Conservation (phyloP, 2,797 vertebrate genomes). For the Pantherophis vulpinus region DNA sequence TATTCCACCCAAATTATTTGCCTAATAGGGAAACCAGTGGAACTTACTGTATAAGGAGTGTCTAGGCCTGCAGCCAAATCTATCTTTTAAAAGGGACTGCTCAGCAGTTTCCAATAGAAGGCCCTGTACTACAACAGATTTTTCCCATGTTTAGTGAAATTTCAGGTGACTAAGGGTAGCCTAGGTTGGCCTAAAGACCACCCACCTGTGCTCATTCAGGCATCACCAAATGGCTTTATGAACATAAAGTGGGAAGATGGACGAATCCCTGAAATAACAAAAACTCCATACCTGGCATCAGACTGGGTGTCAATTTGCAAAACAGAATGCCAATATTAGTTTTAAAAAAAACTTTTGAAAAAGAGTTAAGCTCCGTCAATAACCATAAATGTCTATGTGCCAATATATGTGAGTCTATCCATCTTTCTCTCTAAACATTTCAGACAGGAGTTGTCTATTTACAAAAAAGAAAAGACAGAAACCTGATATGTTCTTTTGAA, state of each 20-base stretch:
- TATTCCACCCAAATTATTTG: background rate
- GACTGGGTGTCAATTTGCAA: constrained; percentile 70
- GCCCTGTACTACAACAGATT: background rate
- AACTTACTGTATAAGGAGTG: background rate
- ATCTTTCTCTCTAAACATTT: constrained; percentile 42
- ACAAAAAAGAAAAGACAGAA: constrained; percentile 59
- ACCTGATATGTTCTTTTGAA: constrained; percentile 28
- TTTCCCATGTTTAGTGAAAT: background rate
- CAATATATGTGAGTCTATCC: constrained; percentile 69
- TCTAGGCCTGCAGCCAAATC: background rate
- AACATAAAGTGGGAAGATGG: constrained; percentile 36
- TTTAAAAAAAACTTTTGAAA: constrained; percentile 67
- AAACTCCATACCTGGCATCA: constrained; percentile 58
- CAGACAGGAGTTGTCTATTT: constrained; percentile 59
- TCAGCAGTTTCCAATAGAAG: background rate
- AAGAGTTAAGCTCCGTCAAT: constrained; percentile 80
- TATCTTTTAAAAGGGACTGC: background rate
- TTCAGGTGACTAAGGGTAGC: background rate
- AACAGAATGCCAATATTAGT: constrained; percentile 75
- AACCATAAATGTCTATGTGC: constrained; percentile 77
- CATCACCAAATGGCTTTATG: background rate
- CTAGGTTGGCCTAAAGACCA: background rate
- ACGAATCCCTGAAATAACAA: constrained; percentile 57
- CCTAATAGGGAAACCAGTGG: background rate
- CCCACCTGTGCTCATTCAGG: background rate